phyloP scores from a whole-genome alignment of 1,140 invertebrate genomes.

The Cepaea nemoralis region DNA sequence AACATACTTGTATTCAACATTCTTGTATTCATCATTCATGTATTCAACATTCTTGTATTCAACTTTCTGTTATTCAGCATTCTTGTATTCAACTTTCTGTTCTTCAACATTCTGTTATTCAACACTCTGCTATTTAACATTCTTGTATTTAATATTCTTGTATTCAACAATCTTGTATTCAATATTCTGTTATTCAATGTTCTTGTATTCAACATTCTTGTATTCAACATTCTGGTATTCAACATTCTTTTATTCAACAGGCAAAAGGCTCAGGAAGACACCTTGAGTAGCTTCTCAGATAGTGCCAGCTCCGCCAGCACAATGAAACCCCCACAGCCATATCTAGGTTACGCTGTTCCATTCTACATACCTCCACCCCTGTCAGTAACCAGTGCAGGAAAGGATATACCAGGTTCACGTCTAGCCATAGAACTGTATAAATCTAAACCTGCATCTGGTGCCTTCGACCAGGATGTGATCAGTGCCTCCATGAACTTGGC shows the following conservation, averaged over 20 bases:
- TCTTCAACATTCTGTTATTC: no score
- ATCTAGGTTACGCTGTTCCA: conserved; percentile 44
- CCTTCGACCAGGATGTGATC: conserved; percentile 17
- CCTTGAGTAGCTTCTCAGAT: conserved; percentile 15
- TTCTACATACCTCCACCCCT: conserved; percentile 43
- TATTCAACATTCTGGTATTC: neutral
- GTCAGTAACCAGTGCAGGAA: conserved; percentile 31
- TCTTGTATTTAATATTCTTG: no score
- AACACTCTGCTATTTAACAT: no score
- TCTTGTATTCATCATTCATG: no score
- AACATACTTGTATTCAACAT: no score
- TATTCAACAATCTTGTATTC: no score
- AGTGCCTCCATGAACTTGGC: conserved; percentile 31
- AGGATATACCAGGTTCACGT: neutral
- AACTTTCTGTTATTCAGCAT: no score
- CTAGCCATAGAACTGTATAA: conserved; percentile 21
- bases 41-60: no score
- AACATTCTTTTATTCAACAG: neutral
- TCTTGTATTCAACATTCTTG: no score
- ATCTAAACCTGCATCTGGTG: neutral
- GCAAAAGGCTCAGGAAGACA: neutral
- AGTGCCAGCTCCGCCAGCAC: conserved; percentile 9
- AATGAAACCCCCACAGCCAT: conserved; percentile 40
- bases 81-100: no score
- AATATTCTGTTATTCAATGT: no score